phyloP scores from a whole-genome alignment of 2,113 vertebrate genomes.

The Poecile atricapillus region DNA sequence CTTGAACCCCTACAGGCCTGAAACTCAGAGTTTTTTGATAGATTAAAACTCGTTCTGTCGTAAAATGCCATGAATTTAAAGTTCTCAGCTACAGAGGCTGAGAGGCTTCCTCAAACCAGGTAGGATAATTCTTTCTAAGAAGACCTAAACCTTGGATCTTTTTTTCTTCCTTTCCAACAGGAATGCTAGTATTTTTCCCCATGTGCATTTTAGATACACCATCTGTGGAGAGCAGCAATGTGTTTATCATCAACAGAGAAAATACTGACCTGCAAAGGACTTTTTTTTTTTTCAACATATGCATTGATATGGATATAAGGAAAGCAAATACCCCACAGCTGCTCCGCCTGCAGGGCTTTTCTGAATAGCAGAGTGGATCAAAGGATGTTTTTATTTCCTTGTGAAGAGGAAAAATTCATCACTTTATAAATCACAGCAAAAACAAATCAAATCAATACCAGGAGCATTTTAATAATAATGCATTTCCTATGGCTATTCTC shows the following conservation, averaged over 20 bases:
- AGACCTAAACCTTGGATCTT: neutral
- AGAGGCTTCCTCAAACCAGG: neutral
- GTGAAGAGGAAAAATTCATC: conserved; percentile 49
- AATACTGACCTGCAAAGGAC: conserved; percentile 34
- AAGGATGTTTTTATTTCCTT: conserved; percentile 56
- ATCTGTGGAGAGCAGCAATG: conserved; percentile 12
- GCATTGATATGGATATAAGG: conserved; percentile 13
- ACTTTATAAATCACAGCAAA: conserved; percentile 49
- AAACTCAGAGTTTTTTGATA: neutral
- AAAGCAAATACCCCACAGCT: conserved; percentile 49
- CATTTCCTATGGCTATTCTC: neutral
- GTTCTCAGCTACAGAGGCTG: neutral
- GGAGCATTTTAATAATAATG: conserved; percentile 37
- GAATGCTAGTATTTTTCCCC: neutral
- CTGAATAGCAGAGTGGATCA: conserved; percentile 38
- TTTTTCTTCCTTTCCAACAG: neutral
- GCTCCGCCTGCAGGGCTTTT: conserved; percentile 47
- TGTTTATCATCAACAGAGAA: conserved; percentile 49
- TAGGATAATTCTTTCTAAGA: neutral
- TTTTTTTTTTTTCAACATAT: neutral
- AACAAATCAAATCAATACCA: conserved; percentile 44
- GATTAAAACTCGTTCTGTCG: neutral
- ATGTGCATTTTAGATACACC: neutral
- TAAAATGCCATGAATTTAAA: neutral
- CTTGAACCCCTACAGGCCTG: neutral